Base-by-base conservation (phyloP, 2,797 vertebrate species). In the Parambassis ranga region DNA sequence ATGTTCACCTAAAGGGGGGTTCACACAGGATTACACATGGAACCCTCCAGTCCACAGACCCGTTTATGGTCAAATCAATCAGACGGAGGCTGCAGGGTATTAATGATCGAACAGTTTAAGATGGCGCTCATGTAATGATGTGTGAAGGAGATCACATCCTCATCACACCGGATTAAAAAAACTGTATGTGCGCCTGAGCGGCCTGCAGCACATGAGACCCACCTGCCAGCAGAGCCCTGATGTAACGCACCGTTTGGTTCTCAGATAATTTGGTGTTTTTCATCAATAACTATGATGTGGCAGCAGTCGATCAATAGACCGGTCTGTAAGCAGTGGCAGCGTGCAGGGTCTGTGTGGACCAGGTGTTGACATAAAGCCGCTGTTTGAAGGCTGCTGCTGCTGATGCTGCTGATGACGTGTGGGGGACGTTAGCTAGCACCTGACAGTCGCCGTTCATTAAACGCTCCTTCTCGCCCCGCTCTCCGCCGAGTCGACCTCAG, bases 361-460 rank as follows among this genome's bases (percentile, higher is more conserved):
- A n/a, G n/a, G n/a, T n/a, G n/a, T n/a, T n/a, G n/a, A n/a, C n/a
- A n/a, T n/a, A n/a, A n/a, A n/a, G n/a, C n/a, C 15, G 3, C 1
- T 4, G 4, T 15, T 10, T 13, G 11, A 27, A 14, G 24, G 9
- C 6, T 19, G 18, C 44, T 14, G 33, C 31, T 11, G 33, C 16
- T 1, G 8, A 28, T 32, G 5, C 16, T 37, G 16, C 43, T 13
- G 70, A 46, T 41, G 38, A 30, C 4, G 33, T 9, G 56, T 20
- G 1, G 10, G n/a, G 23, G 22, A 10, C 50, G 63, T 47, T 16
- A 36, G 42, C 42, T 28, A 19, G 24, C 61, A 63, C 82, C 58
- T 59, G 42, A 37, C 70, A 48, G 60, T 27, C 72, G 7, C 58
- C 66, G 77, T 55, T 61, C 72, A 75, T 78, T 19, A 22, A 33